Conservation (phyloP, 64 coral and sea anemone genomes). For the Platygyra sinensis region DNA sequence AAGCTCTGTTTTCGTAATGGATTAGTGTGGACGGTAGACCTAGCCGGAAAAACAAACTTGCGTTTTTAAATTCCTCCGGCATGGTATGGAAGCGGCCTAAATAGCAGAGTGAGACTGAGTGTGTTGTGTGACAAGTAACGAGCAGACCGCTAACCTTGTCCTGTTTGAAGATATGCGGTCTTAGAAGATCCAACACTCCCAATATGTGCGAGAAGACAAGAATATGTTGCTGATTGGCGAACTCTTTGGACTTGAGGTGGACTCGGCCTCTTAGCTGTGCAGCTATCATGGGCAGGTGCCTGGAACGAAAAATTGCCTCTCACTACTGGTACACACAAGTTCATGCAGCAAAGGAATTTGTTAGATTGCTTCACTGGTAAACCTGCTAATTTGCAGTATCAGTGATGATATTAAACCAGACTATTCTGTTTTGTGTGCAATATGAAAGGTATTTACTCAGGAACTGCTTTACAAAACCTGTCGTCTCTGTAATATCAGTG, state of each 20-base stretch:
- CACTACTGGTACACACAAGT: no score
- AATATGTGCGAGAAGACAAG: slow-evolving; percentile 87
- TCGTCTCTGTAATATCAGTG: neutral
- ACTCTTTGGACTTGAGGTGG: slow-evolving; percentile 84
- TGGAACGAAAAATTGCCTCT: neutral
- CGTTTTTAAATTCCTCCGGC: no score
- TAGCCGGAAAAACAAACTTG: no score
- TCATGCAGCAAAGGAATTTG: neutral
- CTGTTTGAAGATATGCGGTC: slow-evolving; percentile 85
- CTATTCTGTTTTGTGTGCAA: neutral
- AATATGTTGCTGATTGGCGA: slow-evolving; percentile 83
- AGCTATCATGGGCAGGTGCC: slow-evolving; percentile 86
- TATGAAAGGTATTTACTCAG: slow-evolving; percentile 37
- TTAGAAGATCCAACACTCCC: slow-evolving; percentile 79
- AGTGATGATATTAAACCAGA: slow-evolving; percentile 46
- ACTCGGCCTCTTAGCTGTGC: slow-evolving; percentile 78
- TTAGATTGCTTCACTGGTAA: no score
- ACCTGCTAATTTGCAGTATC: neutral
- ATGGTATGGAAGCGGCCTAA: no score
- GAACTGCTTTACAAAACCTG: no score
- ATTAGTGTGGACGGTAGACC: no score
- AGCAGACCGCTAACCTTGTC: slow-evolving; percentile 56
- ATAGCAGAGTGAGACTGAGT: neutral
- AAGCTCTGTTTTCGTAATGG: no score
- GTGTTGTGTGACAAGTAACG: no score